A percentile compares a stretch with the other conserved stretches of the same genome.
These are phyloP conservation scores for Cabera pusaria DNA, from an alignment of 2,888 invertebrate genomes.

Conservation along the genomic window DNA sequence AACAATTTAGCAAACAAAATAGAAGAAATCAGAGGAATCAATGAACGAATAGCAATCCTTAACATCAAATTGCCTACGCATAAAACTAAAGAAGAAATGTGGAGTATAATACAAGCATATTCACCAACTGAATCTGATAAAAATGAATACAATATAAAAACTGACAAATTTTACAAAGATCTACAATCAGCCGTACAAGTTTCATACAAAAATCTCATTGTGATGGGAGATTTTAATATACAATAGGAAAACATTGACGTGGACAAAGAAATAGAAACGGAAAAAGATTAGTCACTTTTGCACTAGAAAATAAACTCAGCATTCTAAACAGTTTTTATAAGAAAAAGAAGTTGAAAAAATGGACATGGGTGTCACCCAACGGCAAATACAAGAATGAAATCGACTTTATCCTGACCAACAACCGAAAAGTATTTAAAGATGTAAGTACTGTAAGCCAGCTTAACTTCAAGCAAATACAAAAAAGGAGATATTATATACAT, in stretches of 20 bases:
- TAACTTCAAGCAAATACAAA: slow-evolving; percentile 2
- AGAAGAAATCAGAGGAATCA: slow-evolving; percentile 2
- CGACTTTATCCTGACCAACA: slow-evolving; percentile 2
- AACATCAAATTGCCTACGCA: slow-evolving; percentile 4
- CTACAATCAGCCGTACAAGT: neutral
- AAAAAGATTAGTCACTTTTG: slow-evolving; percentile 1
- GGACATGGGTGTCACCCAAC: slow-evolving; percentile 3
- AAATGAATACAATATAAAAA: neutral
- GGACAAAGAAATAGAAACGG: slow-evolving; percentile 1
- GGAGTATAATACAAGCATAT: neutral
- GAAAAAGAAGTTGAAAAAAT: neutral
- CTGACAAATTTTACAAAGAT: neutral
- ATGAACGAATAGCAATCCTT: slow-evolving; percentile 12
- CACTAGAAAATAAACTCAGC: slow-evolving; percentile 1
- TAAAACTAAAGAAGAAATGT: slow-evolving; percentile 1
- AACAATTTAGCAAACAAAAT: slow-evolving; percentile 10
- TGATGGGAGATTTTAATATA: neutral
- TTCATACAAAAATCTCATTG: neutral
- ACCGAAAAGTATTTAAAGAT: neutral
- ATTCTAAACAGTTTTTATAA: slow-evolving; percentile 1
- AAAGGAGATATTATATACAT: neutral
- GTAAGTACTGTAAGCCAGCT: neutral
- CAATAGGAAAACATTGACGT: slow-evolving; percentile 1
- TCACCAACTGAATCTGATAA: slow-evolving; percentile 2
- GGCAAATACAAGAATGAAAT: slow-evolving; percentile 7